Conservation (phyloP, 2,888 invertebrate genomes). For the Noctua janthina region DNA sequence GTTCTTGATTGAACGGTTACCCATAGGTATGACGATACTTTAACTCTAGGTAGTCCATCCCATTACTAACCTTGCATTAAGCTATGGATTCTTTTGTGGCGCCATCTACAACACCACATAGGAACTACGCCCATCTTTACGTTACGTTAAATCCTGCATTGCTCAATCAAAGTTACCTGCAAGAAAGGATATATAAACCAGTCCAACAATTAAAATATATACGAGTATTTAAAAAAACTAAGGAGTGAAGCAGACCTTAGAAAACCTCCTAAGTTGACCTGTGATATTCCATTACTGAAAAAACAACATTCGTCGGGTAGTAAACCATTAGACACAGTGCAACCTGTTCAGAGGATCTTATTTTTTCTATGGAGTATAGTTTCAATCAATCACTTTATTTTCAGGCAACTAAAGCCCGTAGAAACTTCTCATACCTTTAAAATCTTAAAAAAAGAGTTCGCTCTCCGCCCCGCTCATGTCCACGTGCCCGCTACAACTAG, state of each 20-base stretch:
- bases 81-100: background rate
- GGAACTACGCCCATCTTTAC: background rate
- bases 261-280: background rate
- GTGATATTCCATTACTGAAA: background rate
- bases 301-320: background rate
- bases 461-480: constrained; percentile 8
- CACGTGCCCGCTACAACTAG: constrained; percentile 31
- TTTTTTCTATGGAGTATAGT: background rate
- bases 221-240: background rate
- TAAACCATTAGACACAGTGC: background rate
- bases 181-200: background rate
- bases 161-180: background rate
- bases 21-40: background rate
- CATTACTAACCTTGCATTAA: background rate
- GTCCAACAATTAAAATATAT: background rate
- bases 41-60: background rate
- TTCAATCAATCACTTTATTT: background rate
- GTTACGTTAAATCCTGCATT: background rate
- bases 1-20: background rate
- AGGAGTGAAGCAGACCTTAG: background rate
- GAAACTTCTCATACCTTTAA: background rate
- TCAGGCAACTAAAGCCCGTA: background rate
- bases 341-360: background rate
- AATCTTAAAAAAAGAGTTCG: background rate
- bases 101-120: background rate